Base-by-base conservation (phyloP, 1,140 invertebrate genomes). In the Drosophila rhopaloa region DNA sequence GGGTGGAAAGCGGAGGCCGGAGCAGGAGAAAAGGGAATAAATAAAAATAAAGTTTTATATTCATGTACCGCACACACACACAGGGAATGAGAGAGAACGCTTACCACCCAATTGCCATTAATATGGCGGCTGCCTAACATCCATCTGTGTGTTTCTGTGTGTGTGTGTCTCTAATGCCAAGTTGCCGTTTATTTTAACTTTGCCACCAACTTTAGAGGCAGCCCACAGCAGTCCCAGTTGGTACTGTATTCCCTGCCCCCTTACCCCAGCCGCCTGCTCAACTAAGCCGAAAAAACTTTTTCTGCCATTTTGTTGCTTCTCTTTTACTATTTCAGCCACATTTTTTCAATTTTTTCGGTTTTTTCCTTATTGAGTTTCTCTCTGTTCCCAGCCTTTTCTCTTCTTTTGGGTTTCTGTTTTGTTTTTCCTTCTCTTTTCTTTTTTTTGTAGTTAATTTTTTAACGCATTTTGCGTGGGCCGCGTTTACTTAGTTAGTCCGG, bases 1-100 rank as follows among this genome's bases (percentile, higher is more conserved):
- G 32, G 29, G 51, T 24, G 38, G n/a, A 11, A 38, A 38, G 37
- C 37, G 9, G 35, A 27, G 27, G 38, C 7, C 4, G 59, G 29
- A 29, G 11, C 37, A 32, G 61, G 29, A 40, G 54, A 79, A 75
- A 88, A 79, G 79, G 71, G 82, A 88, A 88, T 88, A 88, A 88
- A 88, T 88, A 88, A 88, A 88, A 88, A 88, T 88, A 88, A 88
- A 88, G 83, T 88, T 88, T 88, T 88, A 89, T 88, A 89, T 88
- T 88, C 83, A 88, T 88, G 83, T 88, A 89, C 83, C 83, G 57
- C 79, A 77, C 54, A 84, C 72, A 82, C 70, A 82, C 60, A 72
- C 57, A 79, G 55, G 48, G 38, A 32, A 46, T 59, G 62, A 66
- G 35, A 54, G 27, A 73, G 51, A 53, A 55, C 50, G 62, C 60